Conservation (phyloP, 2,888 invertebrate genomes). For the Hydropsyche betteni region DNA sequence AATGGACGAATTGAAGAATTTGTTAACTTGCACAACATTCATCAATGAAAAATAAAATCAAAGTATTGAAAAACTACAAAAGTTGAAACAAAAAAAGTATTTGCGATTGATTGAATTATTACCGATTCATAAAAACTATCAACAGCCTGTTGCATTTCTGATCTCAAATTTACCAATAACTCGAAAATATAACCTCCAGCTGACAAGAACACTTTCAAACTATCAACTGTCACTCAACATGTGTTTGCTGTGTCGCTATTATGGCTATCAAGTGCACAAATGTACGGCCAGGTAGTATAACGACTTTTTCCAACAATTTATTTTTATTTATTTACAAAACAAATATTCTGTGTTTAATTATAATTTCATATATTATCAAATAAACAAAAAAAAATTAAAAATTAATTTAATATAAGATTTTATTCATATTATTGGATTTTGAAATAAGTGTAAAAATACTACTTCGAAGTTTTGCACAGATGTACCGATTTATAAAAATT, state of each 20-base stretch:
- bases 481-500: too few relatives aligned
- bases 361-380: too few relatives aligned
- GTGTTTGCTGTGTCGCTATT: neutral
- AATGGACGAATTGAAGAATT: neutral
- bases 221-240: neutral
- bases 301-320: too few relatives aligned
- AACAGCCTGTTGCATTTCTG: neutral
- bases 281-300: neutral
- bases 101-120: neutral
- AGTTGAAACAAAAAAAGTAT: too few relatives aligned
- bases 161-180: neutral
- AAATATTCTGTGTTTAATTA: too few relatives aligned
- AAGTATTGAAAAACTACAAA: too few relatives aligned
- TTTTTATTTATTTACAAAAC: too few relatives aligned
- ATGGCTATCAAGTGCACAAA: conserved; percentile 26
- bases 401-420: too few relatives aligned
- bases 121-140: conserved; percentile 6
- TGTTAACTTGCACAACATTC: neutral
- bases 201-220: neutral
- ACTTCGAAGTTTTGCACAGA: too few relatives aligned
- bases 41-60: neutral
- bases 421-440: too few relatives aligned
- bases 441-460: too few relatives aligned
- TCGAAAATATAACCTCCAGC: neutral
- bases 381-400: too few relatives aligned